Conservation (phyloP, 30 jellyfish, hydroid and myxozoan genomes). For the Nemopilema nomurai region DNA sequence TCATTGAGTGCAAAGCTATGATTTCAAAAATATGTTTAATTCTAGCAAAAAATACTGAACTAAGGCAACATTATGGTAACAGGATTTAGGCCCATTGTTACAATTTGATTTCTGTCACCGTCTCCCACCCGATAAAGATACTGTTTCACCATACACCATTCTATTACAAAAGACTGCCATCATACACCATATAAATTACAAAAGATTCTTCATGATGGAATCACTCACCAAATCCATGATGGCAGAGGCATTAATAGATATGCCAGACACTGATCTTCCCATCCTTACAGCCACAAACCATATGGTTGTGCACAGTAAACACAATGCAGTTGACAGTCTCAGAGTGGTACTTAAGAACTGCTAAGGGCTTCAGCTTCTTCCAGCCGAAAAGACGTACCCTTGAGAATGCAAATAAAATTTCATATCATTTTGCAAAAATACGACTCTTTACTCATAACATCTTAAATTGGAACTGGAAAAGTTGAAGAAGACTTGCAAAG, state of each 20-base stretch:
- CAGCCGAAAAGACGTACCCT: conserved; percentile 86
- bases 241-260: conserved; percentile 32
- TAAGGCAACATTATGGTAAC: no score
- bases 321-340: conserved; percentile 61
- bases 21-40: no score
- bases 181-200: no score
- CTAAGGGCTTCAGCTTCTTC: conserved; percentile 81
- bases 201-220: no score
- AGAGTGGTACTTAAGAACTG: conserved; percentile 70
- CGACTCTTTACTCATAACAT: no score
- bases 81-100: no score
- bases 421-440: neutral
- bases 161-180: no score
- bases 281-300: conserved; percentile 79
- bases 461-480: neutral
- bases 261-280: conserved; percentile 84
- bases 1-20: no score
- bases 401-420: neutral
- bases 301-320: conserved; percentile 29
- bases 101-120: no score
- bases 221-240: neutral
- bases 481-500: neutral
- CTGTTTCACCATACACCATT: no score
- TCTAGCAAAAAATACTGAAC: no score
- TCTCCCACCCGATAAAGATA: no score